Evolutionary conservation across 2,888 invertebrate genomes (phyloP).

Genomic region (Aphodius granarius): DNA sequence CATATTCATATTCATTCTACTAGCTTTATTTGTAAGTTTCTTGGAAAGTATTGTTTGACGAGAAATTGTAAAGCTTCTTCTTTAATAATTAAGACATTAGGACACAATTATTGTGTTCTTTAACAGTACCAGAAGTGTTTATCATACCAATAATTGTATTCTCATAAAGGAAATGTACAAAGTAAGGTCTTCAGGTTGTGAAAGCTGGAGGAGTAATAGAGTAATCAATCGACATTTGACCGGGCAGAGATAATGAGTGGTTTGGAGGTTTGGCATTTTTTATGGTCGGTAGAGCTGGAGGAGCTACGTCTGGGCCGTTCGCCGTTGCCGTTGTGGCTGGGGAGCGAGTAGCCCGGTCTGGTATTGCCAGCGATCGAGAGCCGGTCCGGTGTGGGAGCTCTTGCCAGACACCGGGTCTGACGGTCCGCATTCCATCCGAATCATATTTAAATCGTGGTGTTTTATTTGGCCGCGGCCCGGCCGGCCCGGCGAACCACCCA

Average conservation of each 20-base stretch:
- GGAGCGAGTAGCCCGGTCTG: background rate
- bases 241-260: background rate
- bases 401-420: slow-evolving; percentile 51
- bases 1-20: too few relatives aligned
- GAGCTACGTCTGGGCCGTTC: background rate
- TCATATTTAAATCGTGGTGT: slow-evolving; percentile 46
- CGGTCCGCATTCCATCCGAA: slow-evolving; percentile 49
- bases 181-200: background rate
- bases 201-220: background rate
- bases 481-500: slow-evolving; percentile 47
- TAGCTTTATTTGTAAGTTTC: too few relatives aligned
- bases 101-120: too few relatives aligned
- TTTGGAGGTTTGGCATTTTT: background rate
- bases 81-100: too few relatives aligned
- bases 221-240: background rate
- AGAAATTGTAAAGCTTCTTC: too few relatives aligned
- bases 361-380: slow-evolving; percentile 40
- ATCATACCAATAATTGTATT: background rate
- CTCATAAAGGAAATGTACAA: background rate
- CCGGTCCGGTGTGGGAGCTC: slow-evolving; percentile 37
- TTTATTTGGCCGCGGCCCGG: slow-evolving; percentile 36
- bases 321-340: background rate
- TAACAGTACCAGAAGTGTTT: too few relatives aligned
- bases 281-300: background rate
- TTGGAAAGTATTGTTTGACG: too few relatives aligned